A percentile compares a stretch with the other conserved stretches of the same genome.
Conservation (phyloP, 2,888 invertebrate genomes). For the Ferdinandea cuprea region DNA sequence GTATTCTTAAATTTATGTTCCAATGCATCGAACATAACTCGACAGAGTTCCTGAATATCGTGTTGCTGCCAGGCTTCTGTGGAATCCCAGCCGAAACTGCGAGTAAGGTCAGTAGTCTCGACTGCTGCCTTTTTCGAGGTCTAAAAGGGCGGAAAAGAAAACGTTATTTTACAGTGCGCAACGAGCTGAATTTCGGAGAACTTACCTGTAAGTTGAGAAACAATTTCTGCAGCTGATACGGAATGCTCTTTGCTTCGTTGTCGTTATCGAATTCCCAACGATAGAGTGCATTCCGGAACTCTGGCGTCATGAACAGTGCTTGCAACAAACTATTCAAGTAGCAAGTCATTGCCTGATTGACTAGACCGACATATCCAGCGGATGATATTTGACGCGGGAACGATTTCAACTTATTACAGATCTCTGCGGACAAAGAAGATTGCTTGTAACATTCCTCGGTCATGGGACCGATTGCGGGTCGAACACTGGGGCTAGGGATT, state of each 20-base stretch:
- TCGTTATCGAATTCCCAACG: slow-evolving; percentile 91
- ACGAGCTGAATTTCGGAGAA: neutral
- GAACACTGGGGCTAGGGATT: slow-evolving; percentile 67
- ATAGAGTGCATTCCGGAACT: slow-evolving; percentile 94
- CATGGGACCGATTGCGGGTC: slow-evolving; percentile 56
- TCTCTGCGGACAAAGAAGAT: slow-evolving; percentile 46
- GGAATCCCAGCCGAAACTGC: slow-evolving; percentile 95
- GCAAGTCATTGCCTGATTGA: slow-evolving; percentile 96
- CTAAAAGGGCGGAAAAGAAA: slow-evolving; percentile 81
- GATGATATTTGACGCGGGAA: slow-evolving; percentile 52
- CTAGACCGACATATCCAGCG: slow-evolving; percentile 88
- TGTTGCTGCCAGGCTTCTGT: slow-evolving; percentile 96
- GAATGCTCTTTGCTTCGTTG: slow-evolving; percentile 89
- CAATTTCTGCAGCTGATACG: slow-evolving; percentile 92
- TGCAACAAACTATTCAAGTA: slow-evolving; percentile 94
- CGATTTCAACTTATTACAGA: slow-evolving; percentile 46
- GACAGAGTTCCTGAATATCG: slow-evolving; percentile 94
- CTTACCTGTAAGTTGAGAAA: slow-evolving; percentile 91
- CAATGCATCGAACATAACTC: slow-evolving; percentile 95
- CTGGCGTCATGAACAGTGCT: slow-evolving; percentile 95
- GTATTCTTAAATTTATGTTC: slow-evolving; percentile 93
- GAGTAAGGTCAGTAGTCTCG: slow-evolving; percentile 93
- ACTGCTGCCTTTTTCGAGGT: slow-evolving; percentile 91
- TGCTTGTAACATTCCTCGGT: slow-evolving; percentile 64
- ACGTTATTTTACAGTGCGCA: neutral